Evolutionary conservation across 2,888 invertebrate species (phyloP), one percentile per base, ranked within the genome.

Genomic region (Tortricodes alternella): DNA sequence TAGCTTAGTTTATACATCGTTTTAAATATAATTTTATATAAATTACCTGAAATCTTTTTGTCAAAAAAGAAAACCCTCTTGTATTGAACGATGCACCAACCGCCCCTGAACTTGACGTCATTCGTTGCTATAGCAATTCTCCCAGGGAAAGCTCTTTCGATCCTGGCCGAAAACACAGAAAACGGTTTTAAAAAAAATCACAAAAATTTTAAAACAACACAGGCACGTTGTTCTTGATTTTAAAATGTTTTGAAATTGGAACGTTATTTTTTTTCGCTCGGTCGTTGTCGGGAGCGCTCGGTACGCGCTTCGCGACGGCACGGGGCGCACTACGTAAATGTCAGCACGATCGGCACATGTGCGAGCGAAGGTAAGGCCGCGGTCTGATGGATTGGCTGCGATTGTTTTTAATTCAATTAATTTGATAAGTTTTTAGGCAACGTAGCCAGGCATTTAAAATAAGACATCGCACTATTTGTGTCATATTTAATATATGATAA

Each of bases 71-170:
- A 48, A 49, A 49, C 27, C 55, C 43, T 49, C 46, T 53, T 49
- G 55, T 88, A 89, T 87, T 75, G 88, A 89, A 80, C 88, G 81
- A 85, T 89, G 89, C 89, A 90, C 85, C 82, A 86, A 76, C 75
- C 85, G 86, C 78, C 88, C 88, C 73, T 89, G 89, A 89, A 89
- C 89, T 89, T 90, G 88, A 83, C 85, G 89, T 83, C 81, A 83
- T 78, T 65, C 75, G 81, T 85, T 85, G 83, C 86, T 86, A 85
- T 85, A 86, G 85, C 77, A 82, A 83, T 83, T 66, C 78, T 62
- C 78, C 80, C 78, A 73, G 83, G 77, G 75, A 77, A 78, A 77
- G 71, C 74, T 73, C 71, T 67, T 70, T 66, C 65, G 53, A 55
- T 64, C 60, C 60, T 60, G 60, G 70, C 70, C 35, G 32, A 48